A percentile compares a stretch with the other conserved stretches of the same genome.
phyloP scores from a whole-genome alignment of 2,113 vertebrate genomes.

The Collichthys lucidus region DNA sequence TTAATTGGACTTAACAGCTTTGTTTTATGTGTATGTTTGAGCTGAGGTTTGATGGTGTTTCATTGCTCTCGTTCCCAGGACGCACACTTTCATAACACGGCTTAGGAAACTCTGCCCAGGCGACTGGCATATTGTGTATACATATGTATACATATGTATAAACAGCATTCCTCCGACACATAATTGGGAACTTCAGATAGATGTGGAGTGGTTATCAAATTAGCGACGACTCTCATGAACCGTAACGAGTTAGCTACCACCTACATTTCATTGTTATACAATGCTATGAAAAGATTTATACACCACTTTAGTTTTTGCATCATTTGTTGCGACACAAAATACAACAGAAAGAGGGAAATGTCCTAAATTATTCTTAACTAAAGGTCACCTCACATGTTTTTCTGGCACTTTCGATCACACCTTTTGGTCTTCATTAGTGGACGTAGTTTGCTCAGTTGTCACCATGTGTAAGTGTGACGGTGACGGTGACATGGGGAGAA shows the following conservation, averaged over 20 bases:
- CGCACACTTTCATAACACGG: background rate
- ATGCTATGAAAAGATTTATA: background rate
- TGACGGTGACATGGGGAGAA: background rate
- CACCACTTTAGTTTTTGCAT: too few relatives aligned
- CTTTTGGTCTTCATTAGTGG: background rate
- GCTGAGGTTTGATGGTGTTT: slow-evolving; percentile 19
- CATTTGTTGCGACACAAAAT: background rate
- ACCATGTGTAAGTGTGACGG: too few relatives aligned
- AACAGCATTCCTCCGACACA: slow-evolving; percentile 14
- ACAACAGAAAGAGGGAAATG: background rate
- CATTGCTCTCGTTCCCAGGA: slow-evolving; percentile 1
- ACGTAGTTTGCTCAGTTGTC: background rate
- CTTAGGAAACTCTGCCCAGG: background rate
- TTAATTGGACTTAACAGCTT: slow-evolving; percentile 37
- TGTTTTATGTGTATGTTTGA: slow-evolving; percentile 43
- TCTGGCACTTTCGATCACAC: background rate
- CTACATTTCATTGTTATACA: background rate
- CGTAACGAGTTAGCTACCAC: background rate
- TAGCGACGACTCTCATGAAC: background rate
- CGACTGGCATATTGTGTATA: background rate
- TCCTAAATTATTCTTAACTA: background rate
- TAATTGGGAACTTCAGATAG: slow-evolving; percentile 7
- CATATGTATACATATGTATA: background rate
- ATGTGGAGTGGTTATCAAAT: background rate
- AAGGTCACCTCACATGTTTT: background rate